Evolutionary conservation across 1,140 invertebrate genomes (phyloP), one percentile per base, ranked within the genome.

Genomic region (Charaxes varanes): DNA sequence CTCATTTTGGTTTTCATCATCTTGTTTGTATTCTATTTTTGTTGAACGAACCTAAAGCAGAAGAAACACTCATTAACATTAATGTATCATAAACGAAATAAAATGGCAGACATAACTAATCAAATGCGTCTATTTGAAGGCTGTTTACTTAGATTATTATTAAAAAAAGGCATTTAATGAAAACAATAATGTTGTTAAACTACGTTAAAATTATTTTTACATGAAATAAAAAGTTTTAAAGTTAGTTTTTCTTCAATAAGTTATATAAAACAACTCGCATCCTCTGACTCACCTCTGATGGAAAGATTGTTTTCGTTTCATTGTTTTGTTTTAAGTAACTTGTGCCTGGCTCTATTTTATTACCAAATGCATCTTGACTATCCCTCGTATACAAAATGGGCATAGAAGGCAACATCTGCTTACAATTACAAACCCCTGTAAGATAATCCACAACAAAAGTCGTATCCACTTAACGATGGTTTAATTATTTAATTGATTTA

Each of bases 371-470:
- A 68, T 81, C 77, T 46, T 73, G 64, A 62, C 72, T 76, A 8
- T 76, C 74, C 55, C 82, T 79, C 17, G 74, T 66, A 44, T 73
- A 71, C 50, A 86, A 62, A 40, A 80, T 72, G 30, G 86, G 86
- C 81, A 87, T 86, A 53, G 80, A 86, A 53, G 84, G 84, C 53
- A 89, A 70, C 80, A 87, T 86, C 47, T 86, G 79, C 28, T 82
- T n/a, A 58, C 27, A 71, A 53, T 40, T 77, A 32, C 15, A 31
- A 23, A 31, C 41, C 40, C 36, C 36, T 41, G 21, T 16, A 13
- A 40, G 35, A 18, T 53, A 30, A n/a, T n/a, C 45, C 41, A 32
- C 41, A 61, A 49, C 37, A 49, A 56, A 58, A 62, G 40, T 48
- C 27, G 18, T 54, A 49, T 46, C 22, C 48, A 59, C 53, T 67